A percentile compares a stretch with the other conserved stretches of the same genome.
These are phyloP conservation scores for Melikaiella ostensackeni DNA, from an alignment of 2,888 invertebrate genomes.

Conservation along the genomic window DNA sequence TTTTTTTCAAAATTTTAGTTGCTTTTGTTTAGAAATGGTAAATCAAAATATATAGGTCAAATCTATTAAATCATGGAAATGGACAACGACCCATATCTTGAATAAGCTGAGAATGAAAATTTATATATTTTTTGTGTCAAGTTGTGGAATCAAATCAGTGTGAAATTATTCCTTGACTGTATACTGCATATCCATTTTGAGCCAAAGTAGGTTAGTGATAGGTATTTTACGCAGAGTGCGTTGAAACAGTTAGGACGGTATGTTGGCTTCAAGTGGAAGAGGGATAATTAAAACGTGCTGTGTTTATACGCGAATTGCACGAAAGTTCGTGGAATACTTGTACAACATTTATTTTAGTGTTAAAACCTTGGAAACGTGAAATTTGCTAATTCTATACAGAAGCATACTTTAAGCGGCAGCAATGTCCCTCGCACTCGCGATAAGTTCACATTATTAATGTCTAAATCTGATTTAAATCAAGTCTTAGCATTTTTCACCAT, in stretches of 20 bases:
- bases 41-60: too few relatives aligned
- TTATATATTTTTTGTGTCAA: constrained; percentile 9
- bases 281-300: constrained; percentile 23
- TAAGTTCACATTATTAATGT: too few relatives aligned
- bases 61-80: too few relatives aligned
- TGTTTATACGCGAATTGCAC: constrained; percentile 3
- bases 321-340: constrained; percentile 1
- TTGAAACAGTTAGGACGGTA: constrained; percentile 14
- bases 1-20: too few relatives aligned
- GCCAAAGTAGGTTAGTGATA: constrained; percentile 14
- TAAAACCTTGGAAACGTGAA: constrained; percentile 29
- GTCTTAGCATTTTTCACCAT: too few relatives aligned
- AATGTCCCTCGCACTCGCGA: too few relatives aligned
- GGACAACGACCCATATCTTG: too few relatives aligned
- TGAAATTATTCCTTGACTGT: constrained; percentile 23
- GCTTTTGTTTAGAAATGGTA: too few relatives aligned
- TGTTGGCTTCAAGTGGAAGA: background rate
- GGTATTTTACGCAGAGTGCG: background rate
- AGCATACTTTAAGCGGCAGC: background rate
- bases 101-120: background rate
- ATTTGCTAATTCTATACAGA: constrained; percentile 6
- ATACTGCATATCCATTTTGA: constrained; percentile 11
- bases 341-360: background rate
- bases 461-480: too few relatives aligned
- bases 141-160: constrained; percentile 19